Base-by-base conservation (phyloP, 2,797 vertebrate species). In the Phrynocephalus forsythii region DNA sequence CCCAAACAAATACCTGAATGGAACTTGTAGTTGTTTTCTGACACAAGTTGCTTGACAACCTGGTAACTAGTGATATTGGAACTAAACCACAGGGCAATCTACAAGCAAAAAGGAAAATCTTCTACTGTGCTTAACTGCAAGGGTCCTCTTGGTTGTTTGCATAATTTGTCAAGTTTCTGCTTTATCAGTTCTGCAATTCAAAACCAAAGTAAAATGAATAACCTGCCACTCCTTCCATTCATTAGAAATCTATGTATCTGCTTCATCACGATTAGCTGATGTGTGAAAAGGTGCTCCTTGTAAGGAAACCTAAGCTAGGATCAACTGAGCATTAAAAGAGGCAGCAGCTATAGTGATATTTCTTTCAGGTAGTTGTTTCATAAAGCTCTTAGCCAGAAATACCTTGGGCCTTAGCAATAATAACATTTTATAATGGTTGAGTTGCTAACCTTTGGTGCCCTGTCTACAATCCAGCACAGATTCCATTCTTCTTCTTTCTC, bases 381-480 rank as follows among this genome's bases (percentile, higher is more conserved):
- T 73, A 78, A 83, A 86, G 67, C n/a, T 79, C 68, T 60, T 67
- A 83, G 86, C 81, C 67, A 79, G 38, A 71, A 38, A 26, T 79
- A 52, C 67, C 52, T 73, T 84, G 75, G 77, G 81, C 67, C 13
- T 79, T 72, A 33, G 28, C 75, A 83, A 63, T 79, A 87, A 87
- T 71, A 87, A 78, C 33, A 72, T 83, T 83, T 63, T 89, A 78
- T 89, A 86, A 78, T 66, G 72, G 83, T 82, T 79, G 68, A 72
- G 68, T 79, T 86, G 75, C 86, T 86, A 86, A 86, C 68, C 88
- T 83, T 83, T 63, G 5, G 18, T 28, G 16, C 56, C 67, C 68
- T 86, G 75, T 67, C 75, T 73, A 79, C 86, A 89, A 79, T 83
- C 68, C 67, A 86, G 10, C 73, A 52, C 52, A 24, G 52, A 66